phyloP scores from a whole-genome alignment of 2,888 invertebrate genomes.

The Parnassius apollo region DNA sequence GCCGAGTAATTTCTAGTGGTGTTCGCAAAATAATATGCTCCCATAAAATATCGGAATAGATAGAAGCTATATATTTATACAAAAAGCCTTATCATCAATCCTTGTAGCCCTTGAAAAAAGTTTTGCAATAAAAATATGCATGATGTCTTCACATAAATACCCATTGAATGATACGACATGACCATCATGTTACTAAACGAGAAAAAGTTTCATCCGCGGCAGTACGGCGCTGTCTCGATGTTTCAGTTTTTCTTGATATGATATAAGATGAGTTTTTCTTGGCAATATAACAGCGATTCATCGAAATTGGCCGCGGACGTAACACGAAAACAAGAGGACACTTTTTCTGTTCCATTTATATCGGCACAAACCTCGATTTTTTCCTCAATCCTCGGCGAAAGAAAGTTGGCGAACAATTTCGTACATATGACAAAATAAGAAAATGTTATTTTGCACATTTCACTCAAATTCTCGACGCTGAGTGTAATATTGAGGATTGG shows the following conservation, averaged over 20 bases:
- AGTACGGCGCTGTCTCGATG: conserved; percentile 17
- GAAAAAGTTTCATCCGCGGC: conserved; percentile 14
- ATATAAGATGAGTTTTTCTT: conserved; percentile 21
- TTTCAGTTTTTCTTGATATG: conserved; percentile 19
- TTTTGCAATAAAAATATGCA: conserved; percentile 3
- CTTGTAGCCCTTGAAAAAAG: not conserved
- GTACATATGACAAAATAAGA: conserved; percentile 45
- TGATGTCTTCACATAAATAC: conserved; percentile 12
- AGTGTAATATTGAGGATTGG: conserved; percentile 58
- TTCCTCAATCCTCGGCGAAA: conserved; percentile 9
- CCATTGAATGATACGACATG: conserved; percentile 5
- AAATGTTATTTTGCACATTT: conserved; percentile 59
- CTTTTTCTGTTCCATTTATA: conserved; percentile 30
- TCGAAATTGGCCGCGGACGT: conserved; percentile 37
- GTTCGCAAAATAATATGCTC: no score
- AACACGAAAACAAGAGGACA: conserved; percentile 30
- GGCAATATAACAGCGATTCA: conserved; percentile 34
- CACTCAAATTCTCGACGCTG: conserved; percentile 37
- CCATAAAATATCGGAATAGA: no score
- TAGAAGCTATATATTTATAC: no score
- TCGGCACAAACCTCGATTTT: conserved; percentile 16
- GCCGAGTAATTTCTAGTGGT: no score
- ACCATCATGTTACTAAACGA: conserved; percentile 8
- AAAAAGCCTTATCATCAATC: not conserved
- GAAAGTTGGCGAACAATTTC: conserved; percentile 22